phyloP scores from a whole-genome alignment of 2,113 vertebrate genomes.

The Tychaedon coryphoeus region DNA sequence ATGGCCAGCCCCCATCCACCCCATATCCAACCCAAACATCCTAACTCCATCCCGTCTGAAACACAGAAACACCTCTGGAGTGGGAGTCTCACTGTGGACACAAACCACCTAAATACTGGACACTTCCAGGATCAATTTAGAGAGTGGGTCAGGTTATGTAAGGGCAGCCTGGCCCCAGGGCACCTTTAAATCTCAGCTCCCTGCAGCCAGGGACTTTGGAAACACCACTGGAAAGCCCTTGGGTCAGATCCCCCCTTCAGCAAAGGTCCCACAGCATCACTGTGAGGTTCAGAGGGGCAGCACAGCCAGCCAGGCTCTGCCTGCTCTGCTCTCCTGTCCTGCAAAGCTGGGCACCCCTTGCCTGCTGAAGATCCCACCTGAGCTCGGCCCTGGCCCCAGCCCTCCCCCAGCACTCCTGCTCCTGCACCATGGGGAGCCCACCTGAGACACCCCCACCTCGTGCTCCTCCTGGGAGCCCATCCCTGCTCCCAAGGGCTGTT shows the following conservation, averaged over 20 bases:
- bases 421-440: not conserved
- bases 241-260: not conserved
- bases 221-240: not conserved
- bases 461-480: not conserved
- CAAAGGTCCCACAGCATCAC: not conserved
- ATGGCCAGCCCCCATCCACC: not conserved
- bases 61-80: not conserved
- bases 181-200: not conserved
- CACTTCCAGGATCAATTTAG: not conserved
- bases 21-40: not conserved
- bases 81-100: not conserved
- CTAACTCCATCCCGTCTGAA: not conserved
- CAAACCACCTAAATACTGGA: not conserved
- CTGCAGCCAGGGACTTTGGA: not conserved
- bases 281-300: not conserved
- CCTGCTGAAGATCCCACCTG: not conserved
- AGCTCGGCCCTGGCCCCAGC: not conserved
- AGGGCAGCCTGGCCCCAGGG: not conserved
- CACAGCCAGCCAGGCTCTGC: not conserved
- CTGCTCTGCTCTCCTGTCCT: not conserved
- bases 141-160: not conserved
- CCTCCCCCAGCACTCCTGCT: not conserved
- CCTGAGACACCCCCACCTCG: not conserved
- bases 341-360: not conserved
- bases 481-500: not conserved